phyloP scores from a whole-genome alignment of 1,140 invertebrate species.

The roundworm (Caenorhabditis elegans) region DNA sequence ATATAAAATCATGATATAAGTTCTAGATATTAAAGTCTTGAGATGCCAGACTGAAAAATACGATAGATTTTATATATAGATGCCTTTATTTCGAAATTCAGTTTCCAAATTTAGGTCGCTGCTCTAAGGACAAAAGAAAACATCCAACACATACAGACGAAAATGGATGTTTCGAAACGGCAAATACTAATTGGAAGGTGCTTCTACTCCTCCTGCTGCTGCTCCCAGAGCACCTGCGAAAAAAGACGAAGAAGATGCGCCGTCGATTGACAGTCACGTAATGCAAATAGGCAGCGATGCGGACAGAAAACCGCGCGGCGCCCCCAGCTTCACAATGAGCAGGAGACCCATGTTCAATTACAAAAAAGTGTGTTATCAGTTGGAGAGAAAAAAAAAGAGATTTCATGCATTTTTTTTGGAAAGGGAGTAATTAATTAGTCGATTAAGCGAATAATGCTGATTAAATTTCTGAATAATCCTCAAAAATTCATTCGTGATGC shows the following conservation, averaged over 20 bases:
- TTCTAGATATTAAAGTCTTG: too few species aligned
- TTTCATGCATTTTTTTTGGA: too few species aligned
- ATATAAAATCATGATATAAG: too few species aligned
- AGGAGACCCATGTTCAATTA: not conserved
- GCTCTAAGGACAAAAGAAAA: not conserved
- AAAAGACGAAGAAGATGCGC: conserved; percentile 2
- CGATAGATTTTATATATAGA: too few species aligned
- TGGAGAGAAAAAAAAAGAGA: not conserved
- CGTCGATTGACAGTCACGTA: conserved; percentile 32
- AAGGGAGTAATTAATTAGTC: too few species aligned
- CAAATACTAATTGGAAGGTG: conserved; percentile 30
- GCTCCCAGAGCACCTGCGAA: too few species aligned
- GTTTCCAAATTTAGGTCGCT: too few species aligned
- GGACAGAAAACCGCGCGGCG: not conserved
- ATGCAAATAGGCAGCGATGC: not conserved
- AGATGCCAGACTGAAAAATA: too few species aligned
- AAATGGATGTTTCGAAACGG: not conserved
- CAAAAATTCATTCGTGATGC: too few species aligned
- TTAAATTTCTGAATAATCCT: too few species aligned
- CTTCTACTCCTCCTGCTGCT: not conserved
- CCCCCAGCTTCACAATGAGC: not conserved
- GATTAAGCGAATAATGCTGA: too few species aligned
- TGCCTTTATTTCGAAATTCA: too few species aligned
- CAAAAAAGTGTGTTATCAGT: conserved; percentile 22
- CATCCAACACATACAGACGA: not conserved